Conservation (phyloP, 2,888 invertebrate genomes). For the Melipona beecheii region DNA sequence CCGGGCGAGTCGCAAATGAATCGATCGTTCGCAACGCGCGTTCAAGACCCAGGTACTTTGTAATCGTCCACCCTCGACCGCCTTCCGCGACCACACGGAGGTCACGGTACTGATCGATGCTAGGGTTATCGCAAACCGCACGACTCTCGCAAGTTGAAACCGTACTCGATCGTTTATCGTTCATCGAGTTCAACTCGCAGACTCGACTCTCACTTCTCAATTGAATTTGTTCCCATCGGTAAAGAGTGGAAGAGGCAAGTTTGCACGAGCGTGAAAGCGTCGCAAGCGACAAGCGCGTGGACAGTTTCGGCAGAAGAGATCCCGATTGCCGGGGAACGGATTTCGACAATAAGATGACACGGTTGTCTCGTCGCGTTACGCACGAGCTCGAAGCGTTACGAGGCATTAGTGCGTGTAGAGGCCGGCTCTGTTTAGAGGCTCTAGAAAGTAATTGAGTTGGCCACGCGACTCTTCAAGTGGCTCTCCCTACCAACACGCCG, state of each 20-base stretch:
- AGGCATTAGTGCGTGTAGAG: slow-evolving; percentile 73
- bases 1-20: slow-evolving; percentile 42
- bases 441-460: slow-evolving; percentile 83
- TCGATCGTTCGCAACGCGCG: slow-evolving; percentile 46
- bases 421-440: slow-evolving; percentile 76
- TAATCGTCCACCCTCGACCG: slow-evolving; percentile 68
- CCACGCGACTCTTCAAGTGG: slow-evolving; percentile 84
- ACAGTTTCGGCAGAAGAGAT: slow-evolving; percentile 6
- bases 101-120: slow-evolving; percentile 64
- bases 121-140: slow-evolving; percentile 49
- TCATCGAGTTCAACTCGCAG: neutral
- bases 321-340: slow-evolving; percentile 20
- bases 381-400: slow-evolving; percentile 58
- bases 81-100: slow-evolving; percentile 49
- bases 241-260: neutral
- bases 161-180: neutral
- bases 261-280: neutral
- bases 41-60: slow-evolving; percentile 63
- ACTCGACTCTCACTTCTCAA: too few relatives aligned
- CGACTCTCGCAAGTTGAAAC: slow-evolving; percentile 29
- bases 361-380: slow-evolving; percentile 50
- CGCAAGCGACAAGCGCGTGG: slow-evolving; percentile 23
- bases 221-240: too few relatives aligned
- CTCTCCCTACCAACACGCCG: slow-evolving; percentile 72
- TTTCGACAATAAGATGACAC: slow-evolving; percentile 58